Conservation (phyloP, 2,113 vertebrate species). For the Melanerpes aurifrons region DNA sequence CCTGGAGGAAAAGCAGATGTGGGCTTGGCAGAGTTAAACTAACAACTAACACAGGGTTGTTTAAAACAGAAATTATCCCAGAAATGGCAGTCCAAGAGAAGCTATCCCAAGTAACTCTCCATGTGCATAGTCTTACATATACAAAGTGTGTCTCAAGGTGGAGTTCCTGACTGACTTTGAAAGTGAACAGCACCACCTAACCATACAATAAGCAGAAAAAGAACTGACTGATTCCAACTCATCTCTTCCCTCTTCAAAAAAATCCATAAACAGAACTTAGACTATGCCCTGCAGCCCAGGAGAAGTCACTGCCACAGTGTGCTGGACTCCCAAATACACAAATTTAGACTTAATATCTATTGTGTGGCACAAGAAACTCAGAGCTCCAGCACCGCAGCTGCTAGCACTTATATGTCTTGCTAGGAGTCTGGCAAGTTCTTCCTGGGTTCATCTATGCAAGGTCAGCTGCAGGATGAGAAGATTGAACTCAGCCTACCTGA, state of each 20-base stretch:
- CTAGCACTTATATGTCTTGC: fast-evolving
- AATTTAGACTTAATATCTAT: not conserved
- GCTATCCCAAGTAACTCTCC: not conserved
- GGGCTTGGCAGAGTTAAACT: not conserved
- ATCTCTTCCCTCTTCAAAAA: not conserved
- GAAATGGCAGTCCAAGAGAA: not conserved
- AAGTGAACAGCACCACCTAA: not conserved
- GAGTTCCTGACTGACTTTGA: not conserved
- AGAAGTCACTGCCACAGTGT: not conserved
- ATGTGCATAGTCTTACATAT: not conserved
- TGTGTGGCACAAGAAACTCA: not conserved
- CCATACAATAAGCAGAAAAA: not conserved
- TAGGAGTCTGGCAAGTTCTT: not conserved
- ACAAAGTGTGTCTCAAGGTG: not conserved
- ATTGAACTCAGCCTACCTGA: not conserved
- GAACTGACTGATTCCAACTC: fast-evolving
- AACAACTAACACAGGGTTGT: not conserved
- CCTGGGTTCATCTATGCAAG: not conserved
- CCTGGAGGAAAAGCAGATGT: not conserved
- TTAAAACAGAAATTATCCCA: not conserved
- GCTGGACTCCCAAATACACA: not conserved
- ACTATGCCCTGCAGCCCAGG: not conserved
- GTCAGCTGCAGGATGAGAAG: not conserved
- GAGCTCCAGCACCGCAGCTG: not conserved
- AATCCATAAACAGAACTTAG: not conserved